A percentile compares a stretch with the other conserved stretches of the same genome.
These are phyloP conservation scores for Polia nebulosa DNA, from an alignment of 2,888 invertebrate species.

Conservation along the genomic window DNA sequence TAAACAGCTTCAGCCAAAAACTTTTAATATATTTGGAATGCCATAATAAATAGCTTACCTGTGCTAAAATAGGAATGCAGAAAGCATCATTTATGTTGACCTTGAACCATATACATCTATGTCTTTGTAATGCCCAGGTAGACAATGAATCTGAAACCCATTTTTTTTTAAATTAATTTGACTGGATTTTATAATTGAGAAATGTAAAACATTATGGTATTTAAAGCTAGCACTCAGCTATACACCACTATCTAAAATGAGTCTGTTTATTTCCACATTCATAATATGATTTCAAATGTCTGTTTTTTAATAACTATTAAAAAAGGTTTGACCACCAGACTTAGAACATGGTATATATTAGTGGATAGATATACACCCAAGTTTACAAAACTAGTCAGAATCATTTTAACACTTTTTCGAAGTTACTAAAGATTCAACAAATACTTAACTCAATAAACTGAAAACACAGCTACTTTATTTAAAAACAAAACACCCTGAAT, in stretches of 20 bases:
- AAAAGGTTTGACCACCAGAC: background rate
- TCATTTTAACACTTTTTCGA: no score
- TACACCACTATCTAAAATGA: background rate
- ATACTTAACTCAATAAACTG: no score
- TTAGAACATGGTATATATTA: background rate
- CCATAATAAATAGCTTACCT: slow-evolving; percentile 86
- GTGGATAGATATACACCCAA: background rate
- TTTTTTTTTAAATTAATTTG: background rate
- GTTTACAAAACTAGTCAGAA: no score
- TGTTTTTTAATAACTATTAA: background rate
- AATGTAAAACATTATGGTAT: background rate
- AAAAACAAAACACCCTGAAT: no score
- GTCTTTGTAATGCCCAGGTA: slow-evolving; percentile 92
- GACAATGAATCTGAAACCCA: slow-evolving; percentile 92
- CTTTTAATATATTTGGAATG: slow-evolving; percentile 13
- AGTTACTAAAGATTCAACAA: no score
- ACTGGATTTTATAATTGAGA: background rate
- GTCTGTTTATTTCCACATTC: background rate
- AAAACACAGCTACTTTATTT: no score
- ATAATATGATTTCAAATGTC: background rate
- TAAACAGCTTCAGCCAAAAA: slow-evolving; percentile 33
- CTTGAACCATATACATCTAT: slow-evolving; percentile 95
- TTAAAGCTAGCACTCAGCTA: background rate
- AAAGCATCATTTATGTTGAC: slow-evolving; percentile 92
- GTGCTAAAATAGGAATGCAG: slow-evolving; percentile 94